phyloP scores from a whole-genome alignment of 2,797 vertebrate genomes.

The Pygocentrus nattereri region DNA sequence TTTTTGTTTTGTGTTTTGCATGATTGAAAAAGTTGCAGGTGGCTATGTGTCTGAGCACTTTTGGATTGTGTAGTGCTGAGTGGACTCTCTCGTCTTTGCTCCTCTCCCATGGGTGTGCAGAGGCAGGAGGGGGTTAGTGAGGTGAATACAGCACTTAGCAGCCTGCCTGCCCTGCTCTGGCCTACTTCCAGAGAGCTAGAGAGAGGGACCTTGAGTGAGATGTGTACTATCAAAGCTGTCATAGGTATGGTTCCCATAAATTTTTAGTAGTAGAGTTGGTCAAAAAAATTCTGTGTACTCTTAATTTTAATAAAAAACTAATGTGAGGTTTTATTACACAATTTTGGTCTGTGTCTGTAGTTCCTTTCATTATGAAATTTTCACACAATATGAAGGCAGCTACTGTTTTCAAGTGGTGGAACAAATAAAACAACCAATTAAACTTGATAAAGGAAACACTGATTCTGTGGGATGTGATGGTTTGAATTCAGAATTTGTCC shows the following conservation, averaged over 20 bases:
- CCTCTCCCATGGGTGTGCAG: conserved; percentile 25
- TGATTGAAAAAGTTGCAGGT: conserved; percentile 13
- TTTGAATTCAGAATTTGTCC: background rate
- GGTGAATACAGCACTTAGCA: conserved; percentile 29
- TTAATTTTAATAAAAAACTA: background rate
- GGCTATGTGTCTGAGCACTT: conserved; percentile 1
- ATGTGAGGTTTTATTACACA: background rate
- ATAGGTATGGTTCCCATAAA: no score
- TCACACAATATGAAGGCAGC: no score
- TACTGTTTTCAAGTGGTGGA: no score
- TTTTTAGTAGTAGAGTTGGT: no score
- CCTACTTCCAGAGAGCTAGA: conserved; percentile 13
- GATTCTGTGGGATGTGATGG: background rate
- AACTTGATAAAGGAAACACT: background rate
- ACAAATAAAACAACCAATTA: background rate
- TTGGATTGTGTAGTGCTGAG: conserved; percentile 9
- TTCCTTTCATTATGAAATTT: no score
- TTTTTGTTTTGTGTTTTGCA: background rate
- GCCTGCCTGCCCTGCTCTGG: conserved; percentile 13
- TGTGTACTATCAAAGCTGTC: background rate
- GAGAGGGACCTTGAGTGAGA: background rate
- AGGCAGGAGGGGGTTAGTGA: conserved; percentile 27
- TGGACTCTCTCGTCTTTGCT: conserved; percentile 20
- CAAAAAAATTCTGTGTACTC: background rate
- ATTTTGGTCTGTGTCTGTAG: no score